Evolutionary conservation across 2,797 vertebrate genomes (phyloP).

Genomic region (Nyctalus aviator): DNA sequence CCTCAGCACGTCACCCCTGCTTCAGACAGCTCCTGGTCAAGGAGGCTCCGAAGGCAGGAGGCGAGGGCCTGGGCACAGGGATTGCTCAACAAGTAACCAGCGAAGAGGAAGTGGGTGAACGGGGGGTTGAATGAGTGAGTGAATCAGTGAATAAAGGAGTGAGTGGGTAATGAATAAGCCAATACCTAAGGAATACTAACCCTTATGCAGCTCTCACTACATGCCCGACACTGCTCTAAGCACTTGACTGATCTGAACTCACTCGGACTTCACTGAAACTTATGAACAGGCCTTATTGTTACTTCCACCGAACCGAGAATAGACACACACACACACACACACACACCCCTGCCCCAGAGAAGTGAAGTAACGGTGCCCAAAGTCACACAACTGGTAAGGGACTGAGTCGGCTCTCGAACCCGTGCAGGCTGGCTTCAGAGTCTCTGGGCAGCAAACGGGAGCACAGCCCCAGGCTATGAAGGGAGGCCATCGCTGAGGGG

Average conservation of each 20-base stretch:
- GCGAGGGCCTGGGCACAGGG: not conserved
- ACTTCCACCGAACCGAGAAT: not conserved
- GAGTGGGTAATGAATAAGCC: not conserved
- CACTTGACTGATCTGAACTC: not conserved
- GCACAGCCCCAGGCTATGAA: fast-evolving
- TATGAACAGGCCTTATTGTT: not conserved
- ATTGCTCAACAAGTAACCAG: not conserved
- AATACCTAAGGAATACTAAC: fast-evolving
- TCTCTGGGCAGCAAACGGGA: not conserved
- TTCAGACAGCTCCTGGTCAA: not conserved
- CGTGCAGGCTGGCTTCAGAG: not conserved
- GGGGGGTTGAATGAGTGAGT: not conserved
- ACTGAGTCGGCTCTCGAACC: not conserved
- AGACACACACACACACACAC: too few relatives aligned
- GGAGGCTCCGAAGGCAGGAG: not conserved
- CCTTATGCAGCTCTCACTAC: not conserved
- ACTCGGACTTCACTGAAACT: not conserved
- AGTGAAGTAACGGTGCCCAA: not conserved
- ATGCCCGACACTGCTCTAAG: fast-evolving
- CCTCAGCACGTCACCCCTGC: not conserved
- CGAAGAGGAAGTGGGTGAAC: not conserved
- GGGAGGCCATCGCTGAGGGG: not conserved
- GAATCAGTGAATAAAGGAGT: not conserved
- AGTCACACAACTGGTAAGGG: conserved; percentile 3
- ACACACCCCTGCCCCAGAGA: not conserved